phyloP scores from a whole-genome alignment of 2,797 vertebrate genomes.

The Sphenodon punctatus region DNA sequence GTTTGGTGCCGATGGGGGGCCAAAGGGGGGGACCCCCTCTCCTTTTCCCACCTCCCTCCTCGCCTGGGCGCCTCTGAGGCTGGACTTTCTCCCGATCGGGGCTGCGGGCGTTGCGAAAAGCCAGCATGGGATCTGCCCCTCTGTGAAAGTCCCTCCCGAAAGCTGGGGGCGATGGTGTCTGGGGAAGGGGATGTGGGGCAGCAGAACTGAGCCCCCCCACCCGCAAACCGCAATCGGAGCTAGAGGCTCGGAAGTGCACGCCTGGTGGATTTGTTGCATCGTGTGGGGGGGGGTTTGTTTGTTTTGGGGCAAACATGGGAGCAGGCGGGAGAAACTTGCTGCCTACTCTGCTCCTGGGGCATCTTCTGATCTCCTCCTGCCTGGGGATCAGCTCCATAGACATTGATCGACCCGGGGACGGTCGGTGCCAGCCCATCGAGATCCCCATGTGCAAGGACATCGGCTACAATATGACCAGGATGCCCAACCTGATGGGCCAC shows the following conservation, averaged over 20 bases:
- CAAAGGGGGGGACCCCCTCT: no score
- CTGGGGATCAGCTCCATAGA: constrained; percentile 91
- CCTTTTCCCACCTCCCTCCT: not conserved
- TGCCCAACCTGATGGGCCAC: constrained; percentile 98
- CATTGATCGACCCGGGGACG: constrained; percentile 88
- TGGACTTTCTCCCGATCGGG: no score
- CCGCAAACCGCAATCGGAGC: not conserved
- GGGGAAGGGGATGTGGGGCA: not conserved
- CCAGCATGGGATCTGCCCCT: not conserved
- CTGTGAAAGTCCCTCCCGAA: not conserved
- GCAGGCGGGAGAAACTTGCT: not conserved
- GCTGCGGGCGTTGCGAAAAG: constrained; percentile 10
- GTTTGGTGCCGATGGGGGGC: no score
- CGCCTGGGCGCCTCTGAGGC: not conserved
- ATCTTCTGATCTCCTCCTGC: constrained; percentile 66
- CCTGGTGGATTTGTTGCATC: not conserved
- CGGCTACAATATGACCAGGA: constrained; percentile 96
- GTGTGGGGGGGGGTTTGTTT: no score
- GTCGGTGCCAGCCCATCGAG: constrained; percentile 91
- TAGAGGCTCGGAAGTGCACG: not conserved
- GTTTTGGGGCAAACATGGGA: not conserved
- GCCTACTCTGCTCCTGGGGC: constrained; percentile 49
- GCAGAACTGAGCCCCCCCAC: constrained; percentile 4
- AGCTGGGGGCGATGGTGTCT: not conserved
- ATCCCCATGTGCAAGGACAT: constrained; percentile 97